Conservation (phyloP, 2,113 vertebrate species). For the Nesospiza acunhae region DNA sequence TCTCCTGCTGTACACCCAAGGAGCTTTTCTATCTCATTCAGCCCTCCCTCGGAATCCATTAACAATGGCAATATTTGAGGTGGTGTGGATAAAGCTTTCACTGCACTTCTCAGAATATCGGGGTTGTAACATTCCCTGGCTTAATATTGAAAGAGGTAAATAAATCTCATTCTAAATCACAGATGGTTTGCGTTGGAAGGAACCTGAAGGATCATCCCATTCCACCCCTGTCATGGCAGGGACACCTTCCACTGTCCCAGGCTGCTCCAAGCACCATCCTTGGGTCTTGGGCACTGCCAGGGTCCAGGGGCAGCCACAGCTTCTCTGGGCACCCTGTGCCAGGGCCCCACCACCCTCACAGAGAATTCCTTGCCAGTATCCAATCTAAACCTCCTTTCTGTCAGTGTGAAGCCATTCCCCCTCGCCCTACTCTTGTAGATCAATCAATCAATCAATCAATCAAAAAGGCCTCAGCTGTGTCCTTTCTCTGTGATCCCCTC, state of each 20-base stretch:
- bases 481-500: background rate
- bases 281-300: background rate
- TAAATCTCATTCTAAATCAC: background rate
- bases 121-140: background rate
- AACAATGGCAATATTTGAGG: background rate
- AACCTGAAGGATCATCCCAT: background rate
- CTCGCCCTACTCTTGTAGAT: background rate
- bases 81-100: background rate
- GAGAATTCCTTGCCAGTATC: background rate
- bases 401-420: background rate
- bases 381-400: background rate
- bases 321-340: background rate
- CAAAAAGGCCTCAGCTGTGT: background rate
- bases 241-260: background rate
- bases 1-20: background rate
- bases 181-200: background rate
- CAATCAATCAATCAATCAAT: background rate
- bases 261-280: fast-evolving
- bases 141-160: background rate
- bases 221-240: background rate
- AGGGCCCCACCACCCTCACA: background rate
- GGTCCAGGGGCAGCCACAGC: background rate
- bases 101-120: background rate
- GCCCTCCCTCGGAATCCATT: background rate
- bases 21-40: background rate